Base-by-base conservation (phyloP, 1,140 invertebrate species). In the Uloborus diversus region DNA sequence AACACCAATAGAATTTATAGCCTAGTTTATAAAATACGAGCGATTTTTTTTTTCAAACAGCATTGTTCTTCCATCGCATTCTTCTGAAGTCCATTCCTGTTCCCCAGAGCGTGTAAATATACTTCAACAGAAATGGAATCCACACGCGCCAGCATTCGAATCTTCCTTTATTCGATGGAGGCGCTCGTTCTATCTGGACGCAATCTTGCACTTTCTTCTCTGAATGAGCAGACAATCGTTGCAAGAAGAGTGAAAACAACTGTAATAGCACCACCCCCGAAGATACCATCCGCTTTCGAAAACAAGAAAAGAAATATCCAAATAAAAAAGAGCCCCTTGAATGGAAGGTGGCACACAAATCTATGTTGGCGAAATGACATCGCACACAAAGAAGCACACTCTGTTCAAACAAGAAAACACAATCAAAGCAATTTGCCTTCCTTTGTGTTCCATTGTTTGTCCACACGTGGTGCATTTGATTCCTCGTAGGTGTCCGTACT, bases 221-320 rank as follows among this genome's bases (percentile, higher is more conserved):
- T 37, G n/a, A 23, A 25, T 42, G 32, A 25, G 27, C 30, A 25
- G n/a, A n/a, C n/a, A n/a, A n/a, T n/a, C n/a, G 33, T 37, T 42
- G 32, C 25, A 25, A 37, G 20, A 33, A 42, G 62, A 42, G 35
- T 64, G 62, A 65, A 65, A 65, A 65, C 62, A 65, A 42, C 61
- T 64, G 61, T 64, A 64, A 64, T 65, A 14, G 35, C 62, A 42
- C 20, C 62, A 65, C 62, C 62, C 61, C 62, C 62, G 62, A 65
- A 42, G 62, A 65, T 42, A 65, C 62, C 62, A 65, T 65, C 62
- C 62, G 62, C 32, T 23, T 37, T 17, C 33, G 33, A 13, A 23
- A 27, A n/a, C n/a, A n/a, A 65, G 33, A 37, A 65, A 37, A 35
- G 33, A 65, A 42, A 61, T 61, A 5, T 14, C 11, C 28, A 13